Percentiles rank a stretch among this genome's conserved stretches.
phyloP scores from a whole-genome alignment of 2,113 vertebrate genomes.

The Tapirus terrestris region DNA sequence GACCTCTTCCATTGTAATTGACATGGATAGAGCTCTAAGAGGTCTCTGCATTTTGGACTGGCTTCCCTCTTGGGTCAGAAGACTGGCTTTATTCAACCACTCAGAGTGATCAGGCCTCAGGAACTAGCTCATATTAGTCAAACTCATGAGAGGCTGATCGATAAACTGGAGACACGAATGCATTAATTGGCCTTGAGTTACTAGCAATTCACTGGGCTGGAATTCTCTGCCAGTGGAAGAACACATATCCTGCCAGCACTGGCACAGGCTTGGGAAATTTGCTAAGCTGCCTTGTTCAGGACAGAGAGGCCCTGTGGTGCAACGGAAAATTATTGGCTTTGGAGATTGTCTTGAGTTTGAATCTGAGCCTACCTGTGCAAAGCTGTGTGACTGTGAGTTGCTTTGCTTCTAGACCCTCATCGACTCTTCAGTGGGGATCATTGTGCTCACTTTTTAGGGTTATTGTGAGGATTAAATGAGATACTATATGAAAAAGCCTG shows the following conservation, averaged over 20 bases:
- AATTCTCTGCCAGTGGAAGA: neutral
- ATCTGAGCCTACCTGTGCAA: neutral
- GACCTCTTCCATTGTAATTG: neutral
- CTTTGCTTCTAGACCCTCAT: neutral
- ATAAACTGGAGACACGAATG: neutral
- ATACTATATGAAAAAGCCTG: neutral
- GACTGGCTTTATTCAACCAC: neutral
- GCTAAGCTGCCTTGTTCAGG: neutral
- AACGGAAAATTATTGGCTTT: neutral
- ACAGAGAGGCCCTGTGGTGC: neutral
- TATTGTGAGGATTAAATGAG: neutral
- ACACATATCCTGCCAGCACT: neutral
- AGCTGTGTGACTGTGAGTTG: neutral
- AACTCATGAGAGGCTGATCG: neutral
- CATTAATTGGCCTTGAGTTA: neutral
- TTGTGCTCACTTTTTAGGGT: neutral
- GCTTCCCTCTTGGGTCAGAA: neutral
- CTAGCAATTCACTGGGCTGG: too few species aligned
- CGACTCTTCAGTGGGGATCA: neutral
- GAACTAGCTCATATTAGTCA: neutral
- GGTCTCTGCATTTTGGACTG: neutral
- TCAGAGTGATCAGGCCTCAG: neutral
- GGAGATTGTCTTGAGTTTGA: neutral
- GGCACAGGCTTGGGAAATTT: neutral
- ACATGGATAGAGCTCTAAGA: neutral